A percentile compares a stretch with the other conserved stretches of the same genome.
Evolutionary conservation across 2,888 invertebrate species (phyloP).

Genomic region (Aethes cnicana): DNA sequence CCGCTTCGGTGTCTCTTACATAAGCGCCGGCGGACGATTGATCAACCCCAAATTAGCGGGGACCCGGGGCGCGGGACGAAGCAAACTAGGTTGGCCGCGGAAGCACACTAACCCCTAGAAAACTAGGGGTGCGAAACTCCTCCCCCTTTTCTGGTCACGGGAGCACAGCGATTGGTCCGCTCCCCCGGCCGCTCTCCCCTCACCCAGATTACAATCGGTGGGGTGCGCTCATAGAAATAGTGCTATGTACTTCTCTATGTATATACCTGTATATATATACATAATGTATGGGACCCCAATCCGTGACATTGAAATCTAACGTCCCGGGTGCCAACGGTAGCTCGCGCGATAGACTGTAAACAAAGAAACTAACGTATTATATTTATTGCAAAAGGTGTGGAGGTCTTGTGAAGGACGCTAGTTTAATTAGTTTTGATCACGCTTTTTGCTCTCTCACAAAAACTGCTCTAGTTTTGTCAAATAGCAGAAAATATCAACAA

Average conservation of each 20-base stretch:
- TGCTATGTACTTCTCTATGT: constrained; percentile 72
- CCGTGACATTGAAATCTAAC: constrained; percentile 71
- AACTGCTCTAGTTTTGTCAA: no score
- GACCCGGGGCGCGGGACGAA: constrained; percentile 56
- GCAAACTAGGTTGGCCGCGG: constrained; percentile 82
- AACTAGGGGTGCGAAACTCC: constrained; percentile 83
- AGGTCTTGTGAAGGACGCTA: no score
- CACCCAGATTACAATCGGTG: constrained; percentile 81
- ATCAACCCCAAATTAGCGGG: constrained; percentile 80
- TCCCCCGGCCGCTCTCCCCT: constrained; percentile 73
- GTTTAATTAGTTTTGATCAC: no score
- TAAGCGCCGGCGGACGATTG: constrained; percentile 70
- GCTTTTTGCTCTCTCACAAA: no score
- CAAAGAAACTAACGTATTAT: constrained; percentile 2
- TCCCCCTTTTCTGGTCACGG: constrained; percentile 81
- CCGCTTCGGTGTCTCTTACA: constrained; percentile 63
- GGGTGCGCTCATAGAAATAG: constrained; percentile 82
- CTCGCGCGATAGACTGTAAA: constrained; percentile 17
- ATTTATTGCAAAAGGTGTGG: no score
- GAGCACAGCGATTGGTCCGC: constrained; percentile 80
- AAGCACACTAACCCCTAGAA: constrained; percentile 83
- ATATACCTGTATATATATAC: constrained; percentile 56
- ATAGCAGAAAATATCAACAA: no score
- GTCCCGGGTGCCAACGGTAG: constrained; percentile 30
- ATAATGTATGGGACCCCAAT: constrained; percentile 67